Evolutionary conservation across 2,113 vertebrate genomes (phyloP), one percentile per base, ranked within the genome.

Genomic region (Colaptes auratus): DNA sequence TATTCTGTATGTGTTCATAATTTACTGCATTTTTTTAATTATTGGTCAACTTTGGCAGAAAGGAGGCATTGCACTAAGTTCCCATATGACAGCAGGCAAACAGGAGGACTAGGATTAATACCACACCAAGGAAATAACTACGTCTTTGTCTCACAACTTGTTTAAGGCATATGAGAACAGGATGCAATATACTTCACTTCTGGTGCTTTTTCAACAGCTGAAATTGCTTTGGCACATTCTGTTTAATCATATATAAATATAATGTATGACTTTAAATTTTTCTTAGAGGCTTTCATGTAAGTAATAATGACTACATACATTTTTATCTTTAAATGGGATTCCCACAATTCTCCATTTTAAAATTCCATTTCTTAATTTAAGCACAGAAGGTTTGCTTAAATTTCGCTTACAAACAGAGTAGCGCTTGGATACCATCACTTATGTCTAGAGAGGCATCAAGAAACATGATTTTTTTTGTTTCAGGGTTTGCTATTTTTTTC

Each of bases 91-190:
- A 95, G 88, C 75, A 89, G 74, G 85, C n/a, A 85, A 21, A 73
- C 84, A 85, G 85, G 87, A 93, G 39, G 23, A 87, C 39, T 79
- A 76, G 93, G 78, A 91, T 88, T 96, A 94, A 78, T 66, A 88
- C 5, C 82, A 70, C 56, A 89, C 75, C 91, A 85, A 80, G 71
- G 15, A 75, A 89, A 95, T 92, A 90, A 96, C 92, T 89, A 77
- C 88, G 91, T 71, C 23, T 44, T 90, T 82, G 92, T 72, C 72
- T 96, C 91, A 95, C 55, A 88, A 91, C 56, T 74, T 82, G 27
- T 46, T 91, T 63, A 50, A 63, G 80, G 96, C 64, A 93, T 67
- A 36, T 42, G 60, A 82, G 52, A 60, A 91, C 2, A 1, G 30
- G 44, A 79, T 89, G 39, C 74, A 79, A 80, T 66, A 83, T 36